Evolutionary conservation across 2,797 vertebrate genomes (phyloP), one percentile per base, ranked within the genome.

Genomic region (Enteromius anoplus): DNA sequence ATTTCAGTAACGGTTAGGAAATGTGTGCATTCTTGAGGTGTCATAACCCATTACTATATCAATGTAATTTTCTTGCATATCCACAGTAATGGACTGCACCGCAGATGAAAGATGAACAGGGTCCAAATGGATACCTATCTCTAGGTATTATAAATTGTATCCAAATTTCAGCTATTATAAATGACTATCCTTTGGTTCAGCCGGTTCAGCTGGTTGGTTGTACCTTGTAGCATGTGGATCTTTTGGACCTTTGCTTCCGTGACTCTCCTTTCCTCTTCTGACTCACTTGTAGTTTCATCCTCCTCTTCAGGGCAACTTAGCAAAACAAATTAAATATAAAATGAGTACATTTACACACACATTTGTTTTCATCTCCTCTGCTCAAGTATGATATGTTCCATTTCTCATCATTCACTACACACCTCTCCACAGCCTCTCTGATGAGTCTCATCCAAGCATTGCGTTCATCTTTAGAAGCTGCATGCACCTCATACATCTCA

Each of bases 401-500:
- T 53, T 55, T 21, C 10, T 64, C 42, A 34, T 77, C 34, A 26
- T 6, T 64, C 21, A 26, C 3, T 47, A 84, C 86, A 23, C 81
- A 87, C 98, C 97, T 98, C 91, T 98, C 96, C 0, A 97, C 97
- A 0, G 98, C 97, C 86, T 97, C 95, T 86, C 98, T 95, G 85
- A 99, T 97, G 68, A 94, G 93, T 85, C 95, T 96, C 97, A 99
- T 99, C 98, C 98, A 99, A 83, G 89, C 92, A 89, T 97, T 98
- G 0, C 98, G 93, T 8, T 98, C 98, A 12, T 99, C 97, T 92
- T 95, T 98, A 87, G 97, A 96, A 26, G 83, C 92, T 3, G 96
- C 95, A 79, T 98, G 97, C 78, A 99, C 94, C 88, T 99, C 98
- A 62, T 99, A 99, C 98, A 99, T 99, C 87, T 99, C 97, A 0